phyloP scores from a whole-genome alignment of 2,888 invertebrate species.

The Andrena trimmerana region DNA sequence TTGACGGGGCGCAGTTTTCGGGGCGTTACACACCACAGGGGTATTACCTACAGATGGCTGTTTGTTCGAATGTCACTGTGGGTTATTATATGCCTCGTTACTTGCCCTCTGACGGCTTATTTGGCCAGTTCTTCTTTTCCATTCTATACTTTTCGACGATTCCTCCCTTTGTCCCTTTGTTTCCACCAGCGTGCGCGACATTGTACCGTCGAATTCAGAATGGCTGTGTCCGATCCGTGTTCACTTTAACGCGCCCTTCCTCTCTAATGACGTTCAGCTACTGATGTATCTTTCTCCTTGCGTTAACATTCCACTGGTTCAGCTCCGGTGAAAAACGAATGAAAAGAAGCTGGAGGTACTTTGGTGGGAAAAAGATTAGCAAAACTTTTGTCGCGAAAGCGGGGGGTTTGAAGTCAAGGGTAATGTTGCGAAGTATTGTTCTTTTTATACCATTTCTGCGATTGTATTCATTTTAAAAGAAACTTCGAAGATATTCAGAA shows the following conservation, averaged over 20 bases:
- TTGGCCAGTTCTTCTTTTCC: slow-evolving; percentile 58
- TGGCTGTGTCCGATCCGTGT: slow-evolving; percentile 33
- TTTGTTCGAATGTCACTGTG: slow-evolving; percentile 83
- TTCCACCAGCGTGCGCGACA: slow-evolving; percentile 37
- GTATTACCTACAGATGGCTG: slow-evolving; percentile 85
- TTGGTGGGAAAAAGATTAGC: not conserved
- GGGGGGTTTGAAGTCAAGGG: no score
- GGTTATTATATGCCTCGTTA: slow-evolving; percentile 85
- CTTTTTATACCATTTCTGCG: no score
- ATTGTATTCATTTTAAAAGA: no score
- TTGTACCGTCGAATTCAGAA: slow-evolving; percentile 41
- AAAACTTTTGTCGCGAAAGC: no score
- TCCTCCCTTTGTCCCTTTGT: slow-evolving; percentile 45
- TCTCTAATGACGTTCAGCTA: not conserved
- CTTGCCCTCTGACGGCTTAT: slow-evolving; percentile 75
- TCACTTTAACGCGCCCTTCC: slow-evolving; percentile 42
- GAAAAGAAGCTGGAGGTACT: not conserved
- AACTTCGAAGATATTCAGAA: no score
- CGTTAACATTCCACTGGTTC: not conserved
- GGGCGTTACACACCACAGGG: slow-evolving; percentile 84
- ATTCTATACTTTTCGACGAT: slow-evolving; percentile 29
- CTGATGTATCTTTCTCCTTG: not conserved
- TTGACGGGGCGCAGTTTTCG: slow-evolving; percentile 83
- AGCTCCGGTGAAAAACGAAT: not conserved
- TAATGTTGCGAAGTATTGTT: no score